These are phyloP conservation scores for Phalacrocorax brasilianus DNA, from an alignment of 2,113 vertebrate genomes.

Conservation along the genomic window DNA sequence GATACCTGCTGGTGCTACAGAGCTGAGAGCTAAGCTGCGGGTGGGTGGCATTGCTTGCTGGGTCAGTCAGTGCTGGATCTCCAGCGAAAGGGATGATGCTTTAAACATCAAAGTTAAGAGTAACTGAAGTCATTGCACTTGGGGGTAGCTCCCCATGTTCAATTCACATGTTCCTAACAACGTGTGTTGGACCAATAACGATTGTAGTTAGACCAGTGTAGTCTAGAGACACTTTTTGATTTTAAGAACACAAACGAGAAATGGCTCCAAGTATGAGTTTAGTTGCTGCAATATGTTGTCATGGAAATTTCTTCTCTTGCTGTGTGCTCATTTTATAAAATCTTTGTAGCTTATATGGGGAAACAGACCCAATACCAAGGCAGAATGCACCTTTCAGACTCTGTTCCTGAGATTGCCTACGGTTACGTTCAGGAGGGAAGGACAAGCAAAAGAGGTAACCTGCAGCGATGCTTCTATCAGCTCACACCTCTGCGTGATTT, in stretches of 20 bases:
- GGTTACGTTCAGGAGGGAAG: neutral
- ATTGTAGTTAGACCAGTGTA: neutral
- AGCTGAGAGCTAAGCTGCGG: neutral
- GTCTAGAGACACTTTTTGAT: neutral
- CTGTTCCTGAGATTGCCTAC: neutral
- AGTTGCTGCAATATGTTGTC: neutral
- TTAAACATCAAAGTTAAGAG: neutral
- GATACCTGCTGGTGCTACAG: neutral
- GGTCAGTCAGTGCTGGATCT: neutral
- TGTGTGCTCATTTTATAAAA: neutral
- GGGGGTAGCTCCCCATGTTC: neutral
- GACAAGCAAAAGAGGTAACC: neutral
- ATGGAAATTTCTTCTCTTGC: conserved; percentile 13
- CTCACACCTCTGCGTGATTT: neutral
- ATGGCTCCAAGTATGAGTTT: neutral
- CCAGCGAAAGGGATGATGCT: neutral
- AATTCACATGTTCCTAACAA: neutral
- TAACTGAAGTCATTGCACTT: neutral
- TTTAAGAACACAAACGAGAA: neutral
- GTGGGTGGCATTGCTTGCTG: neutral
- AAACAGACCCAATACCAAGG: neutral
- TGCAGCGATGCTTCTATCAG: neutral
- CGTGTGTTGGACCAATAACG: neutral
- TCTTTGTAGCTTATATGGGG: neutral
- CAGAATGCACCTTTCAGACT: neutral